Percentiles rank a stretch among this genome's conserved stretches.
phyloP scores from a whole-genome alignment of 2,888 invertebrate species.

The Hedychridium roseum region DNA sequence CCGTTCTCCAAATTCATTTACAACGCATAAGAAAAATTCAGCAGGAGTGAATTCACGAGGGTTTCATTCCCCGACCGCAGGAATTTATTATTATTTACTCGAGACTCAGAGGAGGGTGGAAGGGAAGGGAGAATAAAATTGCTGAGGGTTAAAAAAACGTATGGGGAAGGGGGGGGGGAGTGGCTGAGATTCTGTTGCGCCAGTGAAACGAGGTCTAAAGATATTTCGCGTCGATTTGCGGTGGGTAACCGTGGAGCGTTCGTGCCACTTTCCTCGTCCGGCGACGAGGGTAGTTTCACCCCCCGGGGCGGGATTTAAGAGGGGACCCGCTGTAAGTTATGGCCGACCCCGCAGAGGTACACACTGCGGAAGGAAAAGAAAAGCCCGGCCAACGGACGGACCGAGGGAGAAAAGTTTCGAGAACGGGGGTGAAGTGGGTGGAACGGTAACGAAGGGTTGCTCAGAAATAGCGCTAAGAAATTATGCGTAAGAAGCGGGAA shows the following conservation, averaged over 20 bases:
- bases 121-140: not conserved
- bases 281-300: conserved; percentile 14
- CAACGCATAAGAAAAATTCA: no score
- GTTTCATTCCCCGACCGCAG: no score
- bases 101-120: not conserved
- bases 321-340: conserved; percentile 34
- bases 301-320: conserved; percentile 27
- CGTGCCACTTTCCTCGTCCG: no score
- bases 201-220: not conserved
- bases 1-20: not conserved
- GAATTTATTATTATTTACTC: not conserved
- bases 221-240: not conserved
- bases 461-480: no score
- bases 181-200: not conserved
- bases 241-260: no score
- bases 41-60: no score
- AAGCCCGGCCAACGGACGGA: conserved; percentile 12
- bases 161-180: not conserved
- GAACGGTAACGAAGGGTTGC: no score
- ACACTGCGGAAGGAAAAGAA: conserved; percentile 15
- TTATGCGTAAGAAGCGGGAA: no score
- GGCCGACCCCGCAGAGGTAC: conserved; percentile 20
- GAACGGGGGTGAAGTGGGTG: conserved; percentile 12
- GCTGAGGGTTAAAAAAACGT: not conserved
- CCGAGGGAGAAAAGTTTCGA: conserved; percentile 2